phyloP scores from a whole-genome alignment of 2,113 vertebrate species.

The Eonycteris spelaea region DNA sequence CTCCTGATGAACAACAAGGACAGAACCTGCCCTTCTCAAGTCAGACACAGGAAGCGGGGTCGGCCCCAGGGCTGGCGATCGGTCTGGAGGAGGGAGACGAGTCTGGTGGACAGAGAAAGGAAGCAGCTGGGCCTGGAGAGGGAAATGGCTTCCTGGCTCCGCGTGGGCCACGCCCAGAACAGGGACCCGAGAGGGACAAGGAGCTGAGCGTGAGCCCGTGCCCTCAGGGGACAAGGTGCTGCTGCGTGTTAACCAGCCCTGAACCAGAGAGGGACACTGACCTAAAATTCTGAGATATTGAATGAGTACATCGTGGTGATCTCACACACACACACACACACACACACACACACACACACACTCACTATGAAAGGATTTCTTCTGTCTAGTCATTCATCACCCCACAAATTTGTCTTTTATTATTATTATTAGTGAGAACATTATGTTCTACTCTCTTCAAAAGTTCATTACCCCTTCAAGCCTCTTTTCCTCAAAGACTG shows the following conservation, averaged over 20 bases:
- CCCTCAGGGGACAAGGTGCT: neutral
- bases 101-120: neutral
- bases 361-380: neutral
- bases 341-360: neutral
- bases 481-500: neutral
- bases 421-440: neutral
- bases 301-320: neutral
- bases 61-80: neutral
- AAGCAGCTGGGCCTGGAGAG: neutral
- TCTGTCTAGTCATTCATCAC: neutral
- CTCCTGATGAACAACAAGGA: neutral
- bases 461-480: neutral
- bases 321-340: neutral
- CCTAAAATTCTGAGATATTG: neutral
- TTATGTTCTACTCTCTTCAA: neutral
- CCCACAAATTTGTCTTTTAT: neutral
- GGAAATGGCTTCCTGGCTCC: rapidly evolving
- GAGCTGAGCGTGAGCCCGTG: rapidly evolving
- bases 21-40: neutral
- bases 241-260: neutral
- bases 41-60: neutral
- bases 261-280: neutral
- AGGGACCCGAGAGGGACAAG: neutral
- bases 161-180: neutral
- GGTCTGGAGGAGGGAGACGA: neutral